Conservation (phyloP, 2,797 vertebrate species). For the Danio jaintianensis region DNA sequence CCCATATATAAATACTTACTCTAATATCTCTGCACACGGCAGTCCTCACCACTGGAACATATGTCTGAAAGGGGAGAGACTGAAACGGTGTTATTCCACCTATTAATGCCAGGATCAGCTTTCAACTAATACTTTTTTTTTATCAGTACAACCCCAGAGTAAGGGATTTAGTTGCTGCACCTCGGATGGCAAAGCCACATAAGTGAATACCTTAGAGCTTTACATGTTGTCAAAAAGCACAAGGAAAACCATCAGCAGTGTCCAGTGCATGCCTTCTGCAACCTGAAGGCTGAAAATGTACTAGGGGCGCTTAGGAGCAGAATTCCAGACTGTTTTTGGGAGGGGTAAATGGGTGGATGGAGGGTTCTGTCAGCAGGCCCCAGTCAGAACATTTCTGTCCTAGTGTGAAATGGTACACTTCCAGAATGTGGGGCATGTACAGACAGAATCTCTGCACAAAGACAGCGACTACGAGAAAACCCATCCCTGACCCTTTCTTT, state of each 20-base stretch:
- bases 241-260: background rate
- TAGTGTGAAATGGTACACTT: slow-evolving; percentile 75
- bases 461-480: slow-evolving; percentile 71
- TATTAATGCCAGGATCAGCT: slow-evolving; percentile 25
- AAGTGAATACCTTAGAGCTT: background rate
- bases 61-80: slow-evolving; percentile 33
- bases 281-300: slow-evolving; percentile 23
- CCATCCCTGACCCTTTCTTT: slow-evolving; percentile 64
- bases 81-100: slow-evolving; percentile 5
- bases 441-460: slow-evolving; percentile 74
- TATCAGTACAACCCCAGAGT: background rate
- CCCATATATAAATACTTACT: slow-evolving; percentile 37
- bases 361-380: slow-evolving; percentile 68
- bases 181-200: background rate
- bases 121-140: background rate
- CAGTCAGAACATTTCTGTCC: slow-evolving; percentile 63
- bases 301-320: slow-evolving; percentile 31
- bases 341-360: slow-evolving; percentile 41
- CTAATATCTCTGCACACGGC: background rate
- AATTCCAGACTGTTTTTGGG: slow-evolving; percentile 55
- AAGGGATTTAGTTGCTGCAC: background rate
- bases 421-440: slow-evolving; percentile 79
- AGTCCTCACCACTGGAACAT: slow-evolving; percentile 33
- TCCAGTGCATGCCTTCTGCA: background rate
- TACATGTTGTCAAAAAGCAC: background rate